phyloP scores from a whole-genome alignment of 2,888 invertebrate genomes.

The Rhingia rostrata region DNA sequence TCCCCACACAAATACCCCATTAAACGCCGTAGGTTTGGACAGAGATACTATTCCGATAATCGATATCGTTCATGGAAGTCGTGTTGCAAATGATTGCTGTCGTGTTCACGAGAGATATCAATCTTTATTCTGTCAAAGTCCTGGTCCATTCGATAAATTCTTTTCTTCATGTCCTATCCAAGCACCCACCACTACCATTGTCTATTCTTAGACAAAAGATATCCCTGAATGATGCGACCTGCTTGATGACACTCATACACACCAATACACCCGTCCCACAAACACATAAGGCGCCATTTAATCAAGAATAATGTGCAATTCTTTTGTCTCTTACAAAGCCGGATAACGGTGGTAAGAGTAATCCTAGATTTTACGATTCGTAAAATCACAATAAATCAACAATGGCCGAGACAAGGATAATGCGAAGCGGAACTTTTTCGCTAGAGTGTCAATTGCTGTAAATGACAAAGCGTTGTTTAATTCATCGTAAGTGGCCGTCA shows the following conservation, averaged over 20 bases:
- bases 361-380: constrained; percentile 68
- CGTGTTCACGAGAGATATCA: constrained; percentile 46
- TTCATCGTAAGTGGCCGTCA: constrained; percentile 66
- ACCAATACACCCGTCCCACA: neutral
- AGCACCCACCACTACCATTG: constrained; percentile 6
- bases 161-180: constrained; percentile 17
- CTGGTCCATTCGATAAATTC: constrained; percentile 15
- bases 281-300: constrained; percentile 44
- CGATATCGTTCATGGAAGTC: constrained; percentile 32
- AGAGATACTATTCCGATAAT: constrained; percentile 37
- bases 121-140: constrained; percentile 29
- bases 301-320: constrained; percentile 69
- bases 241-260: constrained; percentile 13
- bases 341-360: constrained; percentile 57
- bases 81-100: constrained; percentile 39
- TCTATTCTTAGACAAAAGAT: constrained; percentile 42
- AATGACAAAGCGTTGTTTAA: constrained; percentile 66
- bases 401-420: constrained; percentile 21
- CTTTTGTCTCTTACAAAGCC: constrained; percentile 51
- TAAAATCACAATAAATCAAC: constrained; percentile 65
- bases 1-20: too few species aligned
- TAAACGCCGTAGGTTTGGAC: neutral
- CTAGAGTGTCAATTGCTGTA: constrained; percentile 39
- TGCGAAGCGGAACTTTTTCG: neutral
- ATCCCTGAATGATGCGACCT: constrained; percentile 45